A percentile compares a stretch with the other conserved stretches of the same genome.
Evolutionary conservation across 2,797 vertebrate genomes (phyloP).

Genomic region (Tangara arthus): DNA sequence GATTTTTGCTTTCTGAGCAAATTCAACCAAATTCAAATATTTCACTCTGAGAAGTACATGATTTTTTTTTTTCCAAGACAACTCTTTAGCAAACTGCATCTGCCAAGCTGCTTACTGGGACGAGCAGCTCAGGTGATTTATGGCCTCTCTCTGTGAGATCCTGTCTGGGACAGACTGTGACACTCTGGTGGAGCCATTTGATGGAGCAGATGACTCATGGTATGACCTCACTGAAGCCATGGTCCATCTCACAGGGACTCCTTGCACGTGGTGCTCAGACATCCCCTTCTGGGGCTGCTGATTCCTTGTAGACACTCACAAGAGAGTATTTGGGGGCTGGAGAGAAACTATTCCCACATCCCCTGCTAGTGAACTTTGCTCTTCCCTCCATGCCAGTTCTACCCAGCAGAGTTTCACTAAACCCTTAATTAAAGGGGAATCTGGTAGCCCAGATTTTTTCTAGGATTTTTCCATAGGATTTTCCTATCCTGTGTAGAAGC

Average conservation of each 20-base stretch:
- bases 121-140: neutral
- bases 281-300: neutral
- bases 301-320: neutral
- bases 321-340: neutral
- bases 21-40: neutral
- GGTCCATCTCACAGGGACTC: neutral
- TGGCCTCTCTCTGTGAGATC: neutral
- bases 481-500: neutral
- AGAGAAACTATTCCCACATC: neutral
- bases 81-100: neutral
- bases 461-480: neutral
- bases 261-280: neutral
- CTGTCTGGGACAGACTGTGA: neutral
- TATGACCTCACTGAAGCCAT: neutral
- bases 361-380: neutral
- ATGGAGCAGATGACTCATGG: neutral
- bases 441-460: neutral
- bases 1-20: neutral
- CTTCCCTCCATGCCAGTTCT: neutral
- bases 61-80: neutral
- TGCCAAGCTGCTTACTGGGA: neutral
- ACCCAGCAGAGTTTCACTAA: neutral
- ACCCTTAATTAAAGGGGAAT: neutral
- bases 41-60: neutral
- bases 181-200: neutral